Base-by-base conservation (phyloP, 2,888 invertebrate genomes). In the Craniophora ligustri region DNA sequence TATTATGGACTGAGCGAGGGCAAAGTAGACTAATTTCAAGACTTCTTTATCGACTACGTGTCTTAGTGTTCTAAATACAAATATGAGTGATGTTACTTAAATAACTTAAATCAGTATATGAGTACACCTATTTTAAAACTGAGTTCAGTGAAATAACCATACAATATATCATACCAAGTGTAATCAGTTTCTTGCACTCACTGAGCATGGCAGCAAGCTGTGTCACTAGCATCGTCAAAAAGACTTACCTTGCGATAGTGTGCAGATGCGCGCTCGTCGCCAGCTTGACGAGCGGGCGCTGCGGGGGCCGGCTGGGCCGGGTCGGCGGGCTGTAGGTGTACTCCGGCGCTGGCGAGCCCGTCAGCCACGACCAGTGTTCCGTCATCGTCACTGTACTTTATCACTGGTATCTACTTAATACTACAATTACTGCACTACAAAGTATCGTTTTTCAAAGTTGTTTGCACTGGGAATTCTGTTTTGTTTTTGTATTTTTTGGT, bases 291-390 rank as follows among this genome's bases (percentile, higher is more conserved):
- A 93, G 84, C 13, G 93, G 93, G 11, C 93, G 73, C 69, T 93
- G 93, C 0, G 93, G 92, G 0, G 93, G 89, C 8, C 90, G 73
- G 59, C 87, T 84, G 26, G 92, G 92, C 36, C 91, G 56, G 10
- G 84, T 85, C 5, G 93, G 92, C n/a, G 92, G 92, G 57, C 92
- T 92, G 83, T 92, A 92, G 0, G 90, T 92, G 75, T 92, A 93
- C 83, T 91, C 92, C 39, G 80, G 81, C 21, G 87, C 79, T 67
- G 84, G 86, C 2, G 80, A 74, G 5, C 90, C 90, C 44, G 90
- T 91, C 80, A 92, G 67, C 92, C 92, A 92, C 3, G 92, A 91
- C 92, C 92, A 92, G 78, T 93, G 92, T 26, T 92, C 91, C 50
- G 91, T 67, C 92, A 92, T 92, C 31, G 19, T 60, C 8, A 18